Percentiles rank a stretch among this genome's conserved stretches.
phyloP scores from a whole-genome alignment of 2,888 invertebrate genomes.

The Cryptus armator region DNA sequence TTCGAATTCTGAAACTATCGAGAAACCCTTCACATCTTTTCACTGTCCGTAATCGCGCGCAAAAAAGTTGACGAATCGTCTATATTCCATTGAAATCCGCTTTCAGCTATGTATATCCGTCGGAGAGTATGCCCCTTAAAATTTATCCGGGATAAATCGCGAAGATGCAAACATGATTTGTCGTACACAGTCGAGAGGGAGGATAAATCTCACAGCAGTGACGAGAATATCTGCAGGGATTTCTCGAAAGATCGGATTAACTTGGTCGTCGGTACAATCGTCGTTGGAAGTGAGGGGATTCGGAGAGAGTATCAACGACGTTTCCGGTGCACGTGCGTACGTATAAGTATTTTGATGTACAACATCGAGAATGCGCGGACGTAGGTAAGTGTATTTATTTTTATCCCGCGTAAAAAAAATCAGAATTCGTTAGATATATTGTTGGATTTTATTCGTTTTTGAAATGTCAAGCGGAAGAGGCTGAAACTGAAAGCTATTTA shows the following conservation, averaged over 20 bases:
- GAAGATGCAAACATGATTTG: conserved; percentile 23
- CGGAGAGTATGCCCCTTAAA: conserved; percentile 5
- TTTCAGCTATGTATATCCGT: not conserved
- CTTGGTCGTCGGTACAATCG: conserved; percentile 17
- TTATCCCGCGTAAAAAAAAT: too few relatives aligned
- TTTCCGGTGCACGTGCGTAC: too few relatives aligned
- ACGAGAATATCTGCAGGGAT: conserved; percentile 34
- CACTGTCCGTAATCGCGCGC: too few relatives aligned
- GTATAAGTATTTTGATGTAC: too few relatives aligned
- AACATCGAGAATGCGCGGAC: too few relatives aligned
- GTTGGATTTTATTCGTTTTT: too few relatives aligned
- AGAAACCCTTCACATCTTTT: too few relatives aligned
- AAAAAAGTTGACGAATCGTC: not conserved
- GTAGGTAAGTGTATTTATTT: too few relatives aligned
- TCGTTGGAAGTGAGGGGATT: conserved; percentile 27
- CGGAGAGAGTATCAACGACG: not conserved
- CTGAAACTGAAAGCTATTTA: too few relatives aligned
- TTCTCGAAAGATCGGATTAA: conserved; percentile 39
- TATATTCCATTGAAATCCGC: not conserved
- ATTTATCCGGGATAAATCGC: conserved; percentile 17
- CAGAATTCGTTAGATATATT: too few relatives aligned
- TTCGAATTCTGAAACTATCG: too few relatives aligned
- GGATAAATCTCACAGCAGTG: not conserved
- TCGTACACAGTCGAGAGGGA: not conserved
- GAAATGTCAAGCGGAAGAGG: too few relatives aligned